phyloP scores from a whole-genome alignment of 2,888 invertebrate genomes.

The Drosophila monieri region DNA sequence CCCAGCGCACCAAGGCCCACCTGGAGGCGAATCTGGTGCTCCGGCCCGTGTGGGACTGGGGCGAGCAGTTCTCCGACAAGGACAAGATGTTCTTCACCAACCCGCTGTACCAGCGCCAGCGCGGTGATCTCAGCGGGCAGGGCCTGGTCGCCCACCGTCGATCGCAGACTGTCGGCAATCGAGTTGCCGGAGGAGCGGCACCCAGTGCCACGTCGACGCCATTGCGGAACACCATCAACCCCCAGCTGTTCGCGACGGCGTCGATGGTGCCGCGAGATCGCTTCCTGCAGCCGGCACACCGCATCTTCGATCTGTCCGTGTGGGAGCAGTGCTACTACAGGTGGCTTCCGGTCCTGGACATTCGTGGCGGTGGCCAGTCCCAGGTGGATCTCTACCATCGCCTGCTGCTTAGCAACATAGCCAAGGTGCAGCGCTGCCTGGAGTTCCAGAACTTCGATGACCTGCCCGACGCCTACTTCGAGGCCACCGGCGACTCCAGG shows the following conservation, averaged over 20 bases:
- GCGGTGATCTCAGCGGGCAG: slow-evolving; percentile 40
- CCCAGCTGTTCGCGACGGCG: slow-evolving; percentile 80
- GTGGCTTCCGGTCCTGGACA: slow-evolving; percentile 92
- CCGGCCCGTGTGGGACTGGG: slow-evolving; percentile 95
- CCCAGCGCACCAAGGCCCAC: slow-evolving; percentile 89
- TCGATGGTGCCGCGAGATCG: slow-evolving; percentile 82
- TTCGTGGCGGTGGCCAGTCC: slow-evolving; percentile 83
- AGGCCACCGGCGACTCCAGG: slow-evolving; percentile 62
- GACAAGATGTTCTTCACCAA: slow-evolving; percentile 93
- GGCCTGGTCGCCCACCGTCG: slow-evolving; percentile 71
- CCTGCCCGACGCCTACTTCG: slow-evolving; percentile 79
- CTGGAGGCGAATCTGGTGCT: slow-evolving; percentile 85
- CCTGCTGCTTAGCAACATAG: slow-evolving; percentile 82
- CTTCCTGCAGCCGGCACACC: slow-evolving; percentile 85
- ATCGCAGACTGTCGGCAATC: slow-evolving; percentile 72
- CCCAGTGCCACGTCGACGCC: slow-evolving; percentile 38
- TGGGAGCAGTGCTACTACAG: slow-evolving; percentile 96
- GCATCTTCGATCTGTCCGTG: slow-evolving; percentile 87
- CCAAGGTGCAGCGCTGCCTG: slow-evolving; percentile 82
- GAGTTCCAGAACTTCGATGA: slow-evolving; percentile 83
- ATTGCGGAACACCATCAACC: slow-evolving; percentile 78
- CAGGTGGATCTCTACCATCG: slow-evolving; percentile 84
- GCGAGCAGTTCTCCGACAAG: slow-evolving; percentile 92
- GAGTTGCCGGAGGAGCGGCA: background rate
- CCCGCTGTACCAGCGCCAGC: slow-evolving; percentile 88